Conservation (phyloP, 2,888 invertebrate species). For the Barypeithes pellucidus region DNA sequence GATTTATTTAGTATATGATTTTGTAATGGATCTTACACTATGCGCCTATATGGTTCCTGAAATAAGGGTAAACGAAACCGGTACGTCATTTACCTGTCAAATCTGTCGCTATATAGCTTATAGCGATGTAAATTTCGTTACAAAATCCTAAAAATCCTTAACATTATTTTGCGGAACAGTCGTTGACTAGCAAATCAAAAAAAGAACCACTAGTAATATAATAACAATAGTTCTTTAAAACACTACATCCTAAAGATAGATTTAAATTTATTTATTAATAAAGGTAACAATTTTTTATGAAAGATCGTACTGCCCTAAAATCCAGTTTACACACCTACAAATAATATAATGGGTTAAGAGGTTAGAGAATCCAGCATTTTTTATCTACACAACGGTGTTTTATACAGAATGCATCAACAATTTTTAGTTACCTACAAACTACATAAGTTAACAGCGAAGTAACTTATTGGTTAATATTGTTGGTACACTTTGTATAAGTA, state of each 20-base stretch:
- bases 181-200: slow-evolving; percentile 41
- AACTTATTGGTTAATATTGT: not conserved
- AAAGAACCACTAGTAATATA: slow-evolving; percentile 39
- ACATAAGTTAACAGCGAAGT: not conserved
- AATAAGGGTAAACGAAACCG: too few relatives aligned
- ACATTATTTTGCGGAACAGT: slow-evolving; percentile 35
- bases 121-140: not conserved
- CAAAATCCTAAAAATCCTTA: not conserved
- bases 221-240: slow-evolving; percentile 52
- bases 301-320: slow-evolving; percentile 36
- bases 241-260: slow-evolving; percentile 40
- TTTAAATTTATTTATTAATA: slow-evolving; percentile 49
- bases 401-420: slow-evolving; percentile 31
- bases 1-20: too few relatives aligned
- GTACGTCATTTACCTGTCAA: too few relatives aligned
- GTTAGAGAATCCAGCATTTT: slow-evolving; percentile 29
- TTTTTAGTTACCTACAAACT: slow-evolving; percentile 11
- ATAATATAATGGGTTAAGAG: slow-evolving; percentile 25
- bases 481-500: slow-evolving; percentile 8
- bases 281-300: slow-evolving; percentile 51
- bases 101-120: not conserved
- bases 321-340: slow-evolving; percentile 34
- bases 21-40: too few relatives aligned
- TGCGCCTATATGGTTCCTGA: too few relatives aligned
- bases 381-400: slow-evolving; percentile 35